These are phyloP conservation scores for fruit fly (Drosophila melanogaster) DNA, from an alignment of 1,140 invertebrate genomes.

Conservation along the genomic window DNA sequence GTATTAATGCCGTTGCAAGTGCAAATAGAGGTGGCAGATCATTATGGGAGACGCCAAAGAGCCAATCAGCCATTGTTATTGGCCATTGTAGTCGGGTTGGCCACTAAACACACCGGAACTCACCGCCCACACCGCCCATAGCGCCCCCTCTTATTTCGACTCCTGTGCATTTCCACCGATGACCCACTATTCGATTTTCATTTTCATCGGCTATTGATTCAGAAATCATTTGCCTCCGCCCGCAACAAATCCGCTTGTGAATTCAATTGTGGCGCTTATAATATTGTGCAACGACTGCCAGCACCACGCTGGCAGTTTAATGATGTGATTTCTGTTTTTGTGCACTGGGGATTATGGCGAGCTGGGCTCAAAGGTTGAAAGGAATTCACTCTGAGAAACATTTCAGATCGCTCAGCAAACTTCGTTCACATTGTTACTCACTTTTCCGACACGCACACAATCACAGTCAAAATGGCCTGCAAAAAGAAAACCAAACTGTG, in stretches of 20 bases:
- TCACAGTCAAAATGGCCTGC: constrained; percentile 36
- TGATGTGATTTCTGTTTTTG: constrained; percentile 65
- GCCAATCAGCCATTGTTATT: constrained; percentile 37
- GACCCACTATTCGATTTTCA: constrained; percentile 53
- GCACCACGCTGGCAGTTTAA: constrained; percentile 35
- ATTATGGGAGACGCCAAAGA: constrained; percentile 47
- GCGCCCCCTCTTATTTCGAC: background rate
- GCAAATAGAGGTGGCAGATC: constrained; percentile 69
- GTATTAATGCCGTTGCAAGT: constrained; percentile 73
- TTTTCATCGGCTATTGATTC: constrained; percentile 59
- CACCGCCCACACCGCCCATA: background rate
- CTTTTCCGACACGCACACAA: background rate
- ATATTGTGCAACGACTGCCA: constrained; percentile 22
- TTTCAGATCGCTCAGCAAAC: constrained; percentile 4
- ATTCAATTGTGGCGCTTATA: constrained; percentile 49
- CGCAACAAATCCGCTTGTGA: constrained; percentile 59
- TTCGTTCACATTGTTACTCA: constrained; percentile 6
- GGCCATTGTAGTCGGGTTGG: constrained; percentile 23
- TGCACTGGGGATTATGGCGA: constrained; percentile 3
- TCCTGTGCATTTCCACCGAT: constrained; percentile 13
- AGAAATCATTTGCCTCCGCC: constrained; percentile 40
- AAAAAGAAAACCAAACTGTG: constrained; percentile 53
- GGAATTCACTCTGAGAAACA: constrained; percentile 8
- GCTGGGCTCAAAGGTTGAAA: constrained; percentile 5
- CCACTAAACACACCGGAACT: constrained; percentile 31